Evolutionary conservation across 2,888 invertebrate species (phyloP).

Genomic region (Polyommatus iphigenia): DNA sequence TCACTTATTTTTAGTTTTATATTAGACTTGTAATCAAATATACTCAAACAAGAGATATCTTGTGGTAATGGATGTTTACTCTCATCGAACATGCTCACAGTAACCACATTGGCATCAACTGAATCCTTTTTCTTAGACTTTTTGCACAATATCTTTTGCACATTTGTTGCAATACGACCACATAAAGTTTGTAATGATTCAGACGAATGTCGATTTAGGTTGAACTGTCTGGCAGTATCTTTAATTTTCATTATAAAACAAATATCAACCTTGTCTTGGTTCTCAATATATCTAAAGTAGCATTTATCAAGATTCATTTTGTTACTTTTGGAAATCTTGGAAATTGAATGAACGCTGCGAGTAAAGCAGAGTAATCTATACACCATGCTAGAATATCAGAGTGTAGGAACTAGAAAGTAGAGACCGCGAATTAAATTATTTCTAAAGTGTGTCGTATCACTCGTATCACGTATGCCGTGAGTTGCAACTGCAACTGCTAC

Average conservation of each 20-base stretch:
- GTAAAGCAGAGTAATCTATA: constrained; percentile 42
- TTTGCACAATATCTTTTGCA: constrained; percentile 79
- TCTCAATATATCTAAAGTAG: constrained; percentile 61
- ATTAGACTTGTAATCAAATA: constrained; percentile 58
- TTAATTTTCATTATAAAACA: constrained; percentile 63
- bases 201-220: constrained; percentile 82
- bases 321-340: constrained; percentile 54
- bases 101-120: constrained; percentile 44
- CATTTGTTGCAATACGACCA: constrained; percentile 81
- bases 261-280: constrained; percentile 65
- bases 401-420: too few species aligned
- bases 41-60: constrained; percentile 56
- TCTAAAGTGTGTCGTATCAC: too few species aligned
- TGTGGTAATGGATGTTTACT: constrained; percentile 48
- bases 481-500: too few species aligned
- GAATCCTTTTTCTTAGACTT: constrained; percentile 69
- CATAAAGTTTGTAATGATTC: constrained; percentile 83
- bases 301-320: constrained; percentile 64
- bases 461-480: too few species aligned
- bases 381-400: constrained; percentile 47
- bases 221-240: constrained; percentile 81
- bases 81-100: constrained; percentile 52
- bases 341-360: constrained; percentile 51
- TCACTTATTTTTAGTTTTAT: constrained; percentile 80
- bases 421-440: too few species aligned